Conservation (phyloP, 2,888 invertebrate species). For the Sussaba pulchella region DNA sequence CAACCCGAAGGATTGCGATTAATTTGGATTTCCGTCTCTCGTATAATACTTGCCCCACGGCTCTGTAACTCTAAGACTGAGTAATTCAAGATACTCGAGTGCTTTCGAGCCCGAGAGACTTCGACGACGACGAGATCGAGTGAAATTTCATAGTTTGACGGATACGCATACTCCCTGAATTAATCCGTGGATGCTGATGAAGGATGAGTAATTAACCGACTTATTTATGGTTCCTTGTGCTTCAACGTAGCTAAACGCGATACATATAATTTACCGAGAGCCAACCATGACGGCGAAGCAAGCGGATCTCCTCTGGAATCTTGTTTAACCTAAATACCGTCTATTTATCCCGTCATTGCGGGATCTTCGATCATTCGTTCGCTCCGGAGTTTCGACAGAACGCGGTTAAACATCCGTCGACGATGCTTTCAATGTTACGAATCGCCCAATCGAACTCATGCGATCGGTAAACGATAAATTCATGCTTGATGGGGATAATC, state of each 20-base stretch:
- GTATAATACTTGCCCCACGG: conserved; percentile 32
- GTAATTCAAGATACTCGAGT: conserved; percentile 36
- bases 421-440: too few species aligned
- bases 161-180: conserved; percentile 51
- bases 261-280: conserved; percentile 4
- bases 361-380: conserved; percentile 45
- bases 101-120: conserved; percentile 15
- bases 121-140: conserved; percentile 36
- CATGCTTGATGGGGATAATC: too few species aligned
- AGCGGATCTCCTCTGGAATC: conserved; percentile 12
- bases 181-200: conserved; percentile 65
- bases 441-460: background rate
- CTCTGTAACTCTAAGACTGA: conserved; percentile 18
- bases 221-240: conserved; percentile 60
- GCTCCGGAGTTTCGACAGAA: background rate
- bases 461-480: too few species aligned
- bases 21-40: conserved; percentile 53
- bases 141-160: conserved; percentile 65
- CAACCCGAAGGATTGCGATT: conserved; percentile 42
- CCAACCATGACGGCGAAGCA: conserved; percentile 20
- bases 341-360: conserved; percentile 6
- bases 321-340: background rate
- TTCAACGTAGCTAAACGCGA: conserved; percentile 55
- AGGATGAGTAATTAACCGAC: conserved; percentile 58
- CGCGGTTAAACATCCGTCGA: conserved; percentile 4